Conservation (phyloP, 2,888 invertebrate species). For the Acheta domesticus region DNA sequence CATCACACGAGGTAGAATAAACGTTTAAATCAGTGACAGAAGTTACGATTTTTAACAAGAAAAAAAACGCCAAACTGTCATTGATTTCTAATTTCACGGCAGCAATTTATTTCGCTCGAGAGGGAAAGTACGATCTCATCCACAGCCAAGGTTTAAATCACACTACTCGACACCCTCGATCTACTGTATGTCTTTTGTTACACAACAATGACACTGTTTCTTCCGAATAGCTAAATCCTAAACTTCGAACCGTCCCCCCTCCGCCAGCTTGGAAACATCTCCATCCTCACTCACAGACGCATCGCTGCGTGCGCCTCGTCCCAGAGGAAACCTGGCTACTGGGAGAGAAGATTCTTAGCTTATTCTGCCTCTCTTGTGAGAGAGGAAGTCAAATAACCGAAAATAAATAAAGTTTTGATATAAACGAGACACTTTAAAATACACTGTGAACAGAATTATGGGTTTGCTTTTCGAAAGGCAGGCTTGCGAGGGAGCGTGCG, state of each 20-base stretch:
- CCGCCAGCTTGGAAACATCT: neutral
- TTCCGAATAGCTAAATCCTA: neutral
- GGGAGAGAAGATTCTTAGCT: conserved; percentile 3
- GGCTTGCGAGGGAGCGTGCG: neutral
- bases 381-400: conserved; percentile 34
- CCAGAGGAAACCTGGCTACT: neutral
- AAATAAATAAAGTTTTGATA: conserved; percentile 35
- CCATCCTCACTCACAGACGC: neutral
- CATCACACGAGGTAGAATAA: too few relatives aligned
- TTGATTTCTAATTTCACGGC: too few relatives aligned
- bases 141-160: too few relatives aligned
- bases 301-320: neutral
- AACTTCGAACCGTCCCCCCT: neutral
- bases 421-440: conserved; percentile 36
- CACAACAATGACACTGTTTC: neutral
- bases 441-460: conserved; percentile 37
- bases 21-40: too few relatives aligned
- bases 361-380: conserved; percentile 18
- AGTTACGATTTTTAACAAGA: too few relatives aligned
- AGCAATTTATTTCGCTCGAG: too few relatives aligned
- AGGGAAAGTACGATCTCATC: too few relatives aligned
- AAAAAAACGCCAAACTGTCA: too few relatives aligned
- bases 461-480: conserved; percentile 30
- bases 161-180: too few relatives aligned
- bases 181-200: neutral